A percentile compares a stretch with the other conserved stretches of the same genome.
Evolutionary conservation across 1,140 invertebrate species (phyloP).

Genomic region (Ceratosolen solmsi): DNA sequence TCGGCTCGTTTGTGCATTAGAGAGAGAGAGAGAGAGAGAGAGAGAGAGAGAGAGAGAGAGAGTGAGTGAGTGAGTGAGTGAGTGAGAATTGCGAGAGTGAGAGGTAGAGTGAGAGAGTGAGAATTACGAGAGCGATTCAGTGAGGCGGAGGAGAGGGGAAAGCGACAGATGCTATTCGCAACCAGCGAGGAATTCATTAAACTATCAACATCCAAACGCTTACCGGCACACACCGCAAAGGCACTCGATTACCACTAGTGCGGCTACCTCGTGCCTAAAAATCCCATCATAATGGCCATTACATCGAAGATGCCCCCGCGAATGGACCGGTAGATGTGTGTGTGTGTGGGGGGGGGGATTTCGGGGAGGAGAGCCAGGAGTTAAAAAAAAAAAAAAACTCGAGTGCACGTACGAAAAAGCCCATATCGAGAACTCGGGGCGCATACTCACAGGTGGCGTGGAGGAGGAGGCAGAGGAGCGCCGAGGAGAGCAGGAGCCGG

Average conservation of each 20-base stretch:
- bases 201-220: background rate
- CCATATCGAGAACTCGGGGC: background rate
- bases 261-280: background rate
- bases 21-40: background rate
- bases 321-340: background rate
- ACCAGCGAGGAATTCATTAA: background rate
- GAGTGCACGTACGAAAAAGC: background rate
- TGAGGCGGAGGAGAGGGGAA: background rate
- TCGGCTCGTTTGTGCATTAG: background rate
- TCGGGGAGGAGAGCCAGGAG: background rate
- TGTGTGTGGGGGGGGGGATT: background rate
- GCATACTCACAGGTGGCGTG: conserved; percentile 30
- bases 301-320: background rate
- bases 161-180: background rate
- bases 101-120: background rate
- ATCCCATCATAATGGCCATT: background rate
- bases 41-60: background rate
- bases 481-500: background rate
- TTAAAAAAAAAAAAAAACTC: too few relatives aligned
- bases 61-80: too few relatives aligned
- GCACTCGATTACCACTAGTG: background rate
- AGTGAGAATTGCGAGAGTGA: background rate
- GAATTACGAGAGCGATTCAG: background rate
- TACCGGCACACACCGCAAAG: background rate
- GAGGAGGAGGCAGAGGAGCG: conserved; percentile 17